Conservation (phyloP, 2,113 vertebrate species). For the Dolichotis patagonum region DNA sequence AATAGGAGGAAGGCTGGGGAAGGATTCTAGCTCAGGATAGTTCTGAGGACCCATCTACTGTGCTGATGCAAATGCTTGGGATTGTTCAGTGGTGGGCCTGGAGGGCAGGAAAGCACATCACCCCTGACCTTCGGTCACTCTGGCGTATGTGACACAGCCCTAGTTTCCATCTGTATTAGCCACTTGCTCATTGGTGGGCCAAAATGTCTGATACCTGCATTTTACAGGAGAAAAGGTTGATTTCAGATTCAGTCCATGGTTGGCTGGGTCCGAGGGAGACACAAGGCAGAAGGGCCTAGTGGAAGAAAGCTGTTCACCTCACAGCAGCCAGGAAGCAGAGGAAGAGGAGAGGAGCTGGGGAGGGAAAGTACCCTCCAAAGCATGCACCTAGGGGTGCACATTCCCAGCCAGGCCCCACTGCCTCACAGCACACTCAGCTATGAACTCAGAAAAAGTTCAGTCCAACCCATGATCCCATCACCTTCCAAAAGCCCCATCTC, state of each 20-base stretch:
- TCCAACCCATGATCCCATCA: background rate
- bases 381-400: background rate
- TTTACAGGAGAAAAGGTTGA: background rate
- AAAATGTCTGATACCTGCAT: background rate
- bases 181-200: background rate
- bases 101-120: background rate
- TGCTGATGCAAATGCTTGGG: background rate
- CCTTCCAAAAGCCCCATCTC: background rate
- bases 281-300: background rate
- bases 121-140: background rate
- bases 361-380: background rate
- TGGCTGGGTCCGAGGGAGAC: background rate
- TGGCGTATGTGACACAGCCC: background rate
- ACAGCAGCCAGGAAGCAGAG: background rate
- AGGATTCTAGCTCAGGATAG: background rate
- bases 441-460: background rate
- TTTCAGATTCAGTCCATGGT: background rate
- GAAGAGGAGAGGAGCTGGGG: background rate
- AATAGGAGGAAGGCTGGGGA: background rate
- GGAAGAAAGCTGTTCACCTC: background rate
- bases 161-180: background rate
- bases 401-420: background rate
- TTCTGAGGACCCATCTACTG: background rate
- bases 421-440: background rate
- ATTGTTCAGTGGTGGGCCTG: background rate